These are phyloP conservation scores for Leucopternis melanops DNA, from an alignment of 2,113 vertebrate genomes.

Conservation along the genomic window DNA sequence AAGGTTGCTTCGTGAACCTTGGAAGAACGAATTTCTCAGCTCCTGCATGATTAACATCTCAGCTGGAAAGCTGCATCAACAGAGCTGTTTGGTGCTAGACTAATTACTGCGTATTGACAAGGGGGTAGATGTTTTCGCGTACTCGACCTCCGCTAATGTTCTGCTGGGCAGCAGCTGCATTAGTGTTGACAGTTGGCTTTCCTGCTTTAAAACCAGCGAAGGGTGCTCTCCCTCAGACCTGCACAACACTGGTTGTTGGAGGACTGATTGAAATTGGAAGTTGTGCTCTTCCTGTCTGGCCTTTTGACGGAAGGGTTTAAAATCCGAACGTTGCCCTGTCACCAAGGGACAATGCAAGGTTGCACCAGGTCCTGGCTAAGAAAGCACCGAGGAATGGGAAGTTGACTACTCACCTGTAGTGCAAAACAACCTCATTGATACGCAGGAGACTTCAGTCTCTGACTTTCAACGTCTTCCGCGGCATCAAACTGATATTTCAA, in stretches of 20 bases:
- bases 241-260: not conserved
- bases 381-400: not conserved
- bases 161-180: not conserved
- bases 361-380: not conserved
- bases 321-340: not conserved
- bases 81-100: not conserved
- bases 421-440: conserved; percentile 51
- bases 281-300: not conserved
- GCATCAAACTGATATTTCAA: conserved; percentile 73
- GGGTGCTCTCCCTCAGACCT: not conserved
- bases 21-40: not conserved
- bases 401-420: not conserved
- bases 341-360: not conserved
- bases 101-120: not conserved
- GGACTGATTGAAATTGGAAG: not conserved
- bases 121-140: not conserved
- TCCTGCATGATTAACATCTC: not conserved
- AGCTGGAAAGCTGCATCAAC: not conserved
- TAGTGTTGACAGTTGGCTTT: not conserved
- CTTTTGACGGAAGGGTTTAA: not conserved
- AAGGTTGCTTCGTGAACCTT: not conserved
- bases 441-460: conserved; percentile 42
- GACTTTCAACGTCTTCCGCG: conserved; percentile 66
- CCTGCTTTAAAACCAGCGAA: not conserved
- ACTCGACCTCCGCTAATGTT: not conserved